Evolutionary conservation across 1,140 invertebrate species (phyloP), one percentile per base, ranked within the genome.

Genomic region (Ceratosolen solmsi): DNA sequence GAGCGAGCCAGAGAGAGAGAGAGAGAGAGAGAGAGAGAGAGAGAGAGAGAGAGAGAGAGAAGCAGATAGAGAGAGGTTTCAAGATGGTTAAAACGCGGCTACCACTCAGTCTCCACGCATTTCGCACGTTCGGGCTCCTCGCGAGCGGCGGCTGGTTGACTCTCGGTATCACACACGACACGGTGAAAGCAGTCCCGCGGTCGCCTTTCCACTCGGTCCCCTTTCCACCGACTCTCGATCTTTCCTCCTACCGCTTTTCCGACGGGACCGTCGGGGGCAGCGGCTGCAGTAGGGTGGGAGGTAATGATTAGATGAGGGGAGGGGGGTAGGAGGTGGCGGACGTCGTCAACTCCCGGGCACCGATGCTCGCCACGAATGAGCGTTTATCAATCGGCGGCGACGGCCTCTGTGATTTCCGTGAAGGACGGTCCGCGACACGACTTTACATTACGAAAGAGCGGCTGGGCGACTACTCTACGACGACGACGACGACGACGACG

Each of bases 171-270:
- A 0, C 46, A 49, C 63, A 49, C 46, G 63, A 51, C 76, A 70
- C 84, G 86, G 87, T 88, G 87, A 87, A 89, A 89, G 88, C 88
- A 84, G 87, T 84, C 83, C 77, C 82, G 82, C 83, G 87, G 87
- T 88, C 88, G 88, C 88, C 87, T 89, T 89, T 89, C 89, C 88
- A 88, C 88, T 89, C 80, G n/a, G 15, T 30, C 73, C 33, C 27
- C 25, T 38, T 54, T 54, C 51, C 20, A 54, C 51, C 20, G 51
- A 22, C 51, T 54, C 51, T 15, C 20, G 51, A 15, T 15, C 56
- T 78, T 41, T 79, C 36, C n/a, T 33, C 27, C 36, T 75, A 30
- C 27, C 41, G 58, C 22, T 33, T 41, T 70, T n/a, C 36, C 33
- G 4, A 15, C 51, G 20, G 17, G 51, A 15, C 13, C 51, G 13